These are phyloP conservation scores for fruit fly (Drosophila melanogaster) DNA, from an alignment of 1,140 invertebrate species.

Conservation along the genomic window Release_6_plus_ISO1_MT NT_037436.4:2211001-2211500, in stretches of 20 bases:
- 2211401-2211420: neutral
- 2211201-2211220: constrained; percentile 63
- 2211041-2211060: neutral
- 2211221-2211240: constrained; percentile 67
- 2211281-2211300: constrained; percentile 42
- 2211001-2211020: too few relatives aligned
- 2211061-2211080: neutral
- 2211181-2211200: constrained; percentile 66
- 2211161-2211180: constrained; percentile 75
- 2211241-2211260: constrained; percentile 56
- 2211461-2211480: neutral
- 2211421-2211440: constrained; percentile 8
- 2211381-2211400: neutral
- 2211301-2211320: constrained; percentile 65
- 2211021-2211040: too few relatives aligned
- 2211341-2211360: constrained; percentile 66
- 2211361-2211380: constrained; percentile 48
- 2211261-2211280: constrained; percentile 52
- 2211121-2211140: constrained; percentile 13
- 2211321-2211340: constrained; percentile 76
- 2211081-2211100: neutral
- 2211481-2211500: constrained; percentile 49
- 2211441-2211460: neutral
- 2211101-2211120: constrained; percentile 9
- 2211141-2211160: constrained; percentile 47